Evolutionary conservation across 2,888 invertebrate genomes (phyloP).

Genomic region (Barypeithes pellucidus): DNA sequence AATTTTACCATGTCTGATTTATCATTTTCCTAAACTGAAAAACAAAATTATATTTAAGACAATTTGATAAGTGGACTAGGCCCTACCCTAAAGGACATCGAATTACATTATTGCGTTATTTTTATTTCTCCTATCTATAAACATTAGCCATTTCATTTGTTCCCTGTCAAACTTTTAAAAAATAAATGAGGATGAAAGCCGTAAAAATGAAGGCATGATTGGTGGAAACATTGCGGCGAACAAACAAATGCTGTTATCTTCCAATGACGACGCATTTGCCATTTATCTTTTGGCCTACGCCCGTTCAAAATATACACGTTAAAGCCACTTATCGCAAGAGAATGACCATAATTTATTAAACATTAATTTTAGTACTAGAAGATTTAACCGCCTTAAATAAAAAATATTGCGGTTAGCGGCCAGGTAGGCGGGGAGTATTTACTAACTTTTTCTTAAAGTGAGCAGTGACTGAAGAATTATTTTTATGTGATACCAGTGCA

Average conservation of each 20-base stretch:
- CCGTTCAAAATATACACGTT: background rate
- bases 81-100: too few species aligned
- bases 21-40: too few species aligned
- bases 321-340: background rate
- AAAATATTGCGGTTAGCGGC: too few species aligned
- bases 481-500: too few species aligned
- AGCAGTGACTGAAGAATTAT: too few species aligned
- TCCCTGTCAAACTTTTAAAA: constrained; percentile 4
- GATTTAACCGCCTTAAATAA: too few species aligned
- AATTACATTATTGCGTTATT: background rate
- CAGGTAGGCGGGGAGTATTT: too few species aligned
- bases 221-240: background rate
- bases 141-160: background rate
- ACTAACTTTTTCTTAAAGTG: too few species aligned
- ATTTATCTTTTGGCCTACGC: constrained; percentile 18
- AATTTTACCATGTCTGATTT: too few species aligned
- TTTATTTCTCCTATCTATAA: constrained; percentile 1
- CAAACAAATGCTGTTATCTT: constrained; percentile 20
- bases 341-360: background rate
- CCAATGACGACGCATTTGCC: constrained; percentile 15
- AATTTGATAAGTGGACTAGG: too few species aligned
- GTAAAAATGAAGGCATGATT: constrained; percentile 5
- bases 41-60: too few species aligned
- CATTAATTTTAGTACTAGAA: background rate
- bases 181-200: constrained; percentile 3